phyloP scores from a whole-genome alignment of 2,113 vertebrate genomes.

The Cyprinodon variegatus region DNA sequence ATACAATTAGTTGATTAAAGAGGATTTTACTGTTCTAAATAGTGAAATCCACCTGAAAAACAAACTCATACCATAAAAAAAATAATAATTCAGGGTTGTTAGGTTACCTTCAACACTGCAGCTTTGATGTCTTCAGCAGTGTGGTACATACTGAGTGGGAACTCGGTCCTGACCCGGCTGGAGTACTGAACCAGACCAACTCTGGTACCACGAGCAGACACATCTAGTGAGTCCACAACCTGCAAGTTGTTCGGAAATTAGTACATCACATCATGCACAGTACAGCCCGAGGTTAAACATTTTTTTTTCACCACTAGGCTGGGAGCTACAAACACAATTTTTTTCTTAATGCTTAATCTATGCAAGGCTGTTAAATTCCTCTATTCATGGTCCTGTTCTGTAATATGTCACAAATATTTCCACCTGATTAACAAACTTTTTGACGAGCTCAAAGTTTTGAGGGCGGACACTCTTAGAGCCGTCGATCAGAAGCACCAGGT shows the following conservation, averaged over 20 bases:
- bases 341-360: background rate
- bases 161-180: slow-evolving; percentile 93
- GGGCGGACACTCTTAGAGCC: slow-evolving; percentile 97
- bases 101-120: slow-evolving; percentile 84
- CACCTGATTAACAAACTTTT: slow-evolving; percentile 94
- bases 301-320: background rate
- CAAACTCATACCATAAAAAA: background rate
- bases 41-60: no score
- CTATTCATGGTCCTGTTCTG: no score
- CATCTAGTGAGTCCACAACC: slow-evolving; percentile 93
- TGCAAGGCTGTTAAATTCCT: background rate
- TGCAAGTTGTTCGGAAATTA: slow-evolving; percentile 4
- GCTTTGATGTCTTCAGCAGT: slow-evolving; percentile 88
- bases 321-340: background rate
- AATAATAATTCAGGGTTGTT: background rate
- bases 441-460: slow-evolving; percentile 96
- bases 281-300: background rate
- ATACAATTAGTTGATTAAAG: background rate
- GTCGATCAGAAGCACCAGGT: slow-evolving; percentile 93
- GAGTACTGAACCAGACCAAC: slow-evolving; percentile 97
- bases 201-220: slow-evolving; percentile 88
- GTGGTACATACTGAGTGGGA: slow-evolving; percentile 89
- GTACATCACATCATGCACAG: background rate
- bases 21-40: background rate
- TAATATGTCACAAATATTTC: background rate